Base-by-base conservation (phyloP, 2,113 vertebrate genomes). In the Miniopterus natalensis region DNA sequence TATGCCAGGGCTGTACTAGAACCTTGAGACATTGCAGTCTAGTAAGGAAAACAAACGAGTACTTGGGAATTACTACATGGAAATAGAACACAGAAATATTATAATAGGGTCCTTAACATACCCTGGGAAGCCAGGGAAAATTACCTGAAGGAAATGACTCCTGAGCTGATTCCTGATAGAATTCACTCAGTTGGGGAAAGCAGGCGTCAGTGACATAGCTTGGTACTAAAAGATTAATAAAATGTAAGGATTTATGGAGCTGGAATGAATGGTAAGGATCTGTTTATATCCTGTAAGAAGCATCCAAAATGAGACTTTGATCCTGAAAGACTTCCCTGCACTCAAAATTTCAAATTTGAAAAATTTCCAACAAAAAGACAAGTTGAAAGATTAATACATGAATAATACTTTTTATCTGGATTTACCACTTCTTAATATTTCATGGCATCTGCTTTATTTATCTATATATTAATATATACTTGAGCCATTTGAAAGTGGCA, bases 291-390 rank as follows among this genome's bases (percentile, higher is more conserved):
- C 47, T 29, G 1, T 49, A 74, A 57, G 29, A 79, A 71, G 25
- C n/a, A 84, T 40, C 53, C 53, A 86, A 18, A 80, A 21, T 42
- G 55, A 91, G 55, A 65, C 15, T 87, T 42, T 23, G 36, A 59
- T 71, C 55, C 51, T 71, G 27, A 73, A 57, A 63, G 18, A 63
- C 5, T 29, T 20, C 10, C 42, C 18, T 45, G 40, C 29, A 21
- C 51, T 73, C 63, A 63, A 14, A 87, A 65, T 85, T 74, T 77
- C 81, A 57, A 86, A 70, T 81, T 86, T 89, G 27, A 89, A 96
- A 91, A 53, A 18, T 59, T 74, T 80, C 31, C 74, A 61, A 77
- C 36, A 15, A 27, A 20, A 20, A 78, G 29, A 45, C 53, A 88
- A 66, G 5, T 86, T 83, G n/a, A 51, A 81, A 94, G 6, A 40